Evolutionary conservation across 1,140 invertebrate species (phyloP).

Genomic region (Drosophila rufa): DNA sequence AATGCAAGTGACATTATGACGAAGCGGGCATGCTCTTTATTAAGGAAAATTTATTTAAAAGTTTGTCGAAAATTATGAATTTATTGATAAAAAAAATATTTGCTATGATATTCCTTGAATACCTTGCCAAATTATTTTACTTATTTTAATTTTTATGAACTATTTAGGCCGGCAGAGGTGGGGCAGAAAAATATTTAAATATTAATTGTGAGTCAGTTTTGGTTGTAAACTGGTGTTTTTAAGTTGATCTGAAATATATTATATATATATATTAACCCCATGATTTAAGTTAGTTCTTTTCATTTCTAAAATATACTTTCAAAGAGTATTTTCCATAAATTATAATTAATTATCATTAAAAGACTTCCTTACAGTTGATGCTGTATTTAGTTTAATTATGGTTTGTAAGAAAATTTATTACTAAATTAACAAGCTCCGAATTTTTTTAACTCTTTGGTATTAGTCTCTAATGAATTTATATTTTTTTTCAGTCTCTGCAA

Average conservation of each 20-base stretch:
- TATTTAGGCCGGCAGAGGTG: too few relatives aligned
- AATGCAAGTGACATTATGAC: not conserved
- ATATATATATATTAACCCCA: too few relatives aligned
- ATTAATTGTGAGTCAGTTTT: too few relatives aligned
- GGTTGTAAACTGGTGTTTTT: too few relatives aligned
- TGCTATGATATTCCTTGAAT: too few relatives aligned
- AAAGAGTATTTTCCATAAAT: constrained; percentile 9
- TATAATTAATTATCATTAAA: constrained; percentile 11
- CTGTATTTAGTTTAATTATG: not conserved
- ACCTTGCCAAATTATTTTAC: too few relatives aligned
- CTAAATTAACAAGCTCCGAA: not conserved
- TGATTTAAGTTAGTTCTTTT: too few relatives aligned
- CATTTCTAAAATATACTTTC: not conserved
- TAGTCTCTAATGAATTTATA: not conserved
- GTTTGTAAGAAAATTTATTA: not conserved
- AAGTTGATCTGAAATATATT: too few relatives aligned
- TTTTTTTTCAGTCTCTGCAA: not conserved
- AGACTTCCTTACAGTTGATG: not conserved
- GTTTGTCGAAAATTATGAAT: not conserved
- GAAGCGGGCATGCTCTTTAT: constrained; percentile 17
- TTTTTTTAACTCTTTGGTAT: not conserved
- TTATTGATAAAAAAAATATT: rapidly evolving
- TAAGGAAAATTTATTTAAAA: not conserved
- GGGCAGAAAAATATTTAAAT: too few relatives aligned
- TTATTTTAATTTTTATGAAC: too few relatives aligned